Percentiles rank a stretch among this genome's conserved stretches.
These are phyloP conservation scores for Meiosimyza platycephala DNA, from an alignment of 2,888 invertebrate genomes.

Conservation along the genomic window DNA sequence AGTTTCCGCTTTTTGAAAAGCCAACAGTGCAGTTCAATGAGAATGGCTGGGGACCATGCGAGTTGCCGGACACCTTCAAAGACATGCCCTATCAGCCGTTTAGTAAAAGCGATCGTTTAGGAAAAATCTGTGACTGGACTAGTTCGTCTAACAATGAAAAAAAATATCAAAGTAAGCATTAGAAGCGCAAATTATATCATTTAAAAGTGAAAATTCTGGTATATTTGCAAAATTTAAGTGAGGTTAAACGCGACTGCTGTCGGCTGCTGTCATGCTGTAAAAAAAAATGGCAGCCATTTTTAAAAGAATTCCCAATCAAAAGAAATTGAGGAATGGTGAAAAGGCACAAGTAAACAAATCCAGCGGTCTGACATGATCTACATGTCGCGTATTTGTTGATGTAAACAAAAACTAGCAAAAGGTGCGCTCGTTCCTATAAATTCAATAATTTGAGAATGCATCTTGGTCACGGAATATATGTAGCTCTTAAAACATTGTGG, in stretches of 20 bases:
- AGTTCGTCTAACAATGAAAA: constrained; percentile 92
- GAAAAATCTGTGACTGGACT: constrained; percentile 99
- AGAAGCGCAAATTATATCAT: background rate
- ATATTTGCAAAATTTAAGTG: constrained; percentile 42
- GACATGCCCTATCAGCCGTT: constrained; percentile 94
- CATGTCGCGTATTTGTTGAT: background rate
- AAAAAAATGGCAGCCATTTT: constrained; percentile 57
- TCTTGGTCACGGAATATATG: too few relatives aligned
- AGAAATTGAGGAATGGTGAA: constrained; percentile 32
- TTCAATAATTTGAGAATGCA: too few relatives aligned
- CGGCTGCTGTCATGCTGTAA: constrained; percentile 12
- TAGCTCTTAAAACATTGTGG: too few relatives aligned
- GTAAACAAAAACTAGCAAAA: constrained; percentile 19
- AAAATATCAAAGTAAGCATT: constrained; percentile 78
- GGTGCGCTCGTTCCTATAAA: too few relatives aligned
- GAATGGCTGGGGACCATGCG: constrained; percentile 95
- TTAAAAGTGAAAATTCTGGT: constrained; percentile 1
- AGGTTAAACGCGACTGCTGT: constrained; percentile 52
- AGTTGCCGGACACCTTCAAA: constrained; percentile 88
- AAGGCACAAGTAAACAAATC: constrained; percentile 7
- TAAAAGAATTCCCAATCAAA: constrained; percentile 32
- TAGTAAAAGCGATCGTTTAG: constrained; percentile 97
- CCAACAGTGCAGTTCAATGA: constrained; percentile 65
- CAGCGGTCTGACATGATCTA: constrained; percentile 14
- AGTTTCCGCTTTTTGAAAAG: constrained; percentile 51